phyloP scores from a whole-genome alignment of 2,113 vertebrate species.

The Saccopteryx bilineata region DNA sequence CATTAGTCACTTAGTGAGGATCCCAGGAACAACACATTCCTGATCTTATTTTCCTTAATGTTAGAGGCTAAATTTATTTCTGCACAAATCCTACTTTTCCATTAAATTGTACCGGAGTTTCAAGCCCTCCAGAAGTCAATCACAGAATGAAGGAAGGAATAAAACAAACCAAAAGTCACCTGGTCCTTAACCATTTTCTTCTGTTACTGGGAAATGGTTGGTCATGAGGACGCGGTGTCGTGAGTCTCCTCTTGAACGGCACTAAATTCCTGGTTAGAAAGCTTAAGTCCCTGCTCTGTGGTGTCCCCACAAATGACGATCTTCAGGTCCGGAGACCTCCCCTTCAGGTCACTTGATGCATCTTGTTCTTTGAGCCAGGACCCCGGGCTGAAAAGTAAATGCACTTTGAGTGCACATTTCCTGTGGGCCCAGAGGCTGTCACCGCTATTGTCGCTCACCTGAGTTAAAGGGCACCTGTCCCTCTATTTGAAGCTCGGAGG shows the following conservation, averaged over 20 bases:
- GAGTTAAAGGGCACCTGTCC: neutral
- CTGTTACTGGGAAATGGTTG: neutral
- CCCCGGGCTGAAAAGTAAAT: neutral
- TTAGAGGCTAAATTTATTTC: neutral
- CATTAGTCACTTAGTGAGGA: neutral
- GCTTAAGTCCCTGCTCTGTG: neutral
- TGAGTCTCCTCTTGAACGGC: neutral
- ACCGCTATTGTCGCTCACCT: neutral
- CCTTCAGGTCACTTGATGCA: neutral
- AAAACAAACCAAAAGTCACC: slow-evolving; percentile 57
- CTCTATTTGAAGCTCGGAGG: neutral
- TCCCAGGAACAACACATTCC: neutral
- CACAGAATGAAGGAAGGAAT: neutral
- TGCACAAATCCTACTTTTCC: neutral
- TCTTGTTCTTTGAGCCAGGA: neutral
- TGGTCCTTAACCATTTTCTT: slow-evolving; percentile 64
- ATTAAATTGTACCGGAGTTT: neutral
- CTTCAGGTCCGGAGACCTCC: neutral
- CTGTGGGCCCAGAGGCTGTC: neutral
- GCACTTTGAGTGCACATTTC: neutral
- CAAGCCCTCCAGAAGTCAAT: neutral
- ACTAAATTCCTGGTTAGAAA: neutral
- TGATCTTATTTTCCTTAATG: neutral
- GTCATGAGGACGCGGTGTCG: neutral
- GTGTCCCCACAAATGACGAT: neutral